Evolutionary conservation across 2,797 vertebrate species (phyloP), one percentile per base, ranked within the genome.

Genomic region (Hafferia zeledoni): DNA sequence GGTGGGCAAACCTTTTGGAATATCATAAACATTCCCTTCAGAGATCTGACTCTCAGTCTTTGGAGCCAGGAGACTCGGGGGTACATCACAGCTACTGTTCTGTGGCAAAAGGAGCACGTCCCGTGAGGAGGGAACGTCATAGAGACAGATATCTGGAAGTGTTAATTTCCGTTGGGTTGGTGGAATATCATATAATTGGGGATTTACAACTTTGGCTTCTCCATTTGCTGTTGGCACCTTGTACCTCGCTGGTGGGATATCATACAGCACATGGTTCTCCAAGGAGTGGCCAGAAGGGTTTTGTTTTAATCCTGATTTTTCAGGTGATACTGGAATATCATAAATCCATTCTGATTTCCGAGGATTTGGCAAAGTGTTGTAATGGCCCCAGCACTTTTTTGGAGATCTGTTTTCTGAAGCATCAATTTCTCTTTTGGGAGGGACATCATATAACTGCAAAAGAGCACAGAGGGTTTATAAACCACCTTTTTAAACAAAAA

Each of bases 341-440:
- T 99, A 99, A 93, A 98, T 98, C 99, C 99, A 99, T 31, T 98
- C 98, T 9, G 98, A 97, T 41, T 98, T 99, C 9, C 70, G 91
- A n/a, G 97, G 98, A 43, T 64, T 98, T 19, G 98, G 98, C 53
- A 99, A 84, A 2, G 98, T 99, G n/a, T 84, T 98, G 95, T 84
- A 99, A 44, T 89, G 95, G 59, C 76, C 69, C 46, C 39, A 60
- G 14, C n/a, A 59, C 52, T 78, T 98, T 64, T 96, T 95, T 18
- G 92, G 92, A 53, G 93, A 43, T 12, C 96, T 96, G 1, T 94
- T 97, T 44, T 98, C 52, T 22, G 98, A 97, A 95, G 97, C 81
- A 77, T 97, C 97, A 15, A 92, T 92, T 31, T 98, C 98, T 95
- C 97, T 98, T 82, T 97, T 83, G 50, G 98, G 97, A 59, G 98